Evolutionary conservation across 2,113 vertebrate species (phyloP).

Genomic region (Vulpes vulpes): DNA sequence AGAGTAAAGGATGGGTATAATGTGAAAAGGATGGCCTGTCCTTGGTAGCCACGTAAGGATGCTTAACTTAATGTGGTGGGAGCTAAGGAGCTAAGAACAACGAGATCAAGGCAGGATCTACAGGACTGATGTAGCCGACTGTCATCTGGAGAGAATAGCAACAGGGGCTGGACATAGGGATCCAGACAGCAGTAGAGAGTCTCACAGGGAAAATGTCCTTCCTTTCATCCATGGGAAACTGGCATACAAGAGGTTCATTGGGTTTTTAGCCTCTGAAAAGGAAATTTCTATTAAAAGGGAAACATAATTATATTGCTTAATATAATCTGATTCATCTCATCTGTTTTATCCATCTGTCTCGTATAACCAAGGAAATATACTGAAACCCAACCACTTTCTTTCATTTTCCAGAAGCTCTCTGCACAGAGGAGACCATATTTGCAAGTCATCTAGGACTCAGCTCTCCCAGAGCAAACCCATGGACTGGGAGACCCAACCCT

Average conservation of each 20-base stretch:
- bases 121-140: not conserved
- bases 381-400: slow-evolving; percentile 4
- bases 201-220: not conserved
- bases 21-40: not conserved
- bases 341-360: not conserved
- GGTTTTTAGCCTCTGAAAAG: not conserved
- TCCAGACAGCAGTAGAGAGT: not conserved
- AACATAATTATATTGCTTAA: not conserved
- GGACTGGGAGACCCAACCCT: not conserved
- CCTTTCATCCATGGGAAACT: not conserved
- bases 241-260: not conserved
- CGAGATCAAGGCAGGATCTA: not conserved
- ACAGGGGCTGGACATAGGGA: not conserved
- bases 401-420: not conserved
- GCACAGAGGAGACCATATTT: not conserved
- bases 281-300: not conserved
- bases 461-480: not conserved
- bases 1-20: not conserved
- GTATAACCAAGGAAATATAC: not conserved
- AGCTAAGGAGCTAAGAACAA: not conserved
- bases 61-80: not conserved
- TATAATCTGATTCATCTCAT: not conserved
- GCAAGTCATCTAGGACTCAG: not conserved
- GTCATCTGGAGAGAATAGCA: not conserved
- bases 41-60: not conserved